Conservation (phyloP, 2,888 invertebrate genomes). For the Antheraea yamamai region DNA sequence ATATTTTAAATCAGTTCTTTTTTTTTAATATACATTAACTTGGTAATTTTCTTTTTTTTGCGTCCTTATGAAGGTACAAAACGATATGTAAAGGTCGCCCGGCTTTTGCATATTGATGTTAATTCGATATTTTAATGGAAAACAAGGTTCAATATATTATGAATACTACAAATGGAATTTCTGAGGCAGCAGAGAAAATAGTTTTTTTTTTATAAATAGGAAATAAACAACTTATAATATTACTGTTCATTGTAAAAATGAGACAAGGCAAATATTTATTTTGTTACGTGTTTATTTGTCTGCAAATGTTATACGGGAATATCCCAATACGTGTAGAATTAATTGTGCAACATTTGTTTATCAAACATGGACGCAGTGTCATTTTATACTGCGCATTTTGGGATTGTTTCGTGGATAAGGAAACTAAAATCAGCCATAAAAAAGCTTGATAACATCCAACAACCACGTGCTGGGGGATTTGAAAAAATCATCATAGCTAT, state of each 20-base stretch:
- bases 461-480: neutral
- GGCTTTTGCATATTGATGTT: conserved; percentile 5
- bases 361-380: neutral
- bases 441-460: neutral
- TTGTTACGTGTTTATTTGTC: neutral
- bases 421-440: neutral
- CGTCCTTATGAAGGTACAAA: neutral
- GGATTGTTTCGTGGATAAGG: neutral
- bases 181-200: neutral
- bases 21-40: neutral
- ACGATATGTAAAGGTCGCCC: conserved; percentile 6
- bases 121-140: conserved; percentile 10
- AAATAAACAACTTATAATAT: neutral
- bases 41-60: neutral
- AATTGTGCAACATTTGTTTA: neutral
- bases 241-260: neutral
- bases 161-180: neutral
- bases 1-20: neutral
- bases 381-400: neutral
- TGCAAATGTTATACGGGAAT: neutral
- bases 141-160: conserved; percentile 3
- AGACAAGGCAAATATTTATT: neutral
- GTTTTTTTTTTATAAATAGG: neutral
- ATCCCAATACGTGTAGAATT: neutral
- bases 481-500: neutral